A percentile compares a stretch with the other conserved stretches of the same genome.
phyloP scores from a whole-genome alignment of 1,140 invertebrate species.

The Rhopalosiphum padi region DNA sequence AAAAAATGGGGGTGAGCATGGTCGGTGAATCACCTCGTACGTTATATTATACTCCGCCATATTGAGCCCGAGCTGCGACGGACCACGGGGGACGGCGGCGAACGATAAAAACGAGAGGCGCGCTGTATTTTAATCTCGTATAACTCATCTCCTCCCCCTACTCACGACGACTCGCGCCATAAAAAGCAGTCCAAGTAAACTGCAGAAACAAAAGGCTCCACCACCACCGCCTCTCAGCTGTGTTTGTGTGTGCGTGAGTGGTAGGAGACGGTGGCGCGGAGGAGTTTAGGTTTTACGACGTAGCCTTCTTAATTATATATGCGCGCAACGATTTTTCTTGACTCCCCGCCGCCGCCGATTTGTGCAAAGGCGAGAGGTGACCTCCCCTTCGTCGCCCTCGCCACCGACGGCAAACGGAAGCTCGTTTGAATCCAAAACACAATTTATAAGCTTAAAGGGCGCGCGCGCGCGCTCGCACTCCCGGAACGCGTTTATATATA shows the following conservation, averaged over 20 bases:
- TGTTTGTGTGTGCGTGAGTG: neutral
- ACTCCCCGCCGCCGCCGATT: neutral
- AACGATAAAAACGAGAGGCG: slow-evolving; percentile 53
- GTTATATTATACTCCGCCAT: slow-evolving; percentile 38
- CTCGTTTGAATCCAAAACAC: slow-evolving; percentile 8
- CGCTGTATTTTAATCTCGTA: slow-evolving; percentile 56
- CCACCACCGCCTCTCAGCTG: neutral
- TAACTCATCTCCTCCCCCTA: slow-evolving; percentile 48
- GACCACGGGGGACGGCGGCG: neutral
- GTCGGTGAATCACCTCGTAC: too few relatives aligned
- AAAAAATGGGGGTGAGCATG: too few relatives aligned
- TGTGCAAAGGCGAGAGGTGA: slow-evolving; percentile 14
- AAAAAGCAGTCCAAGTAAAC: slow-evolving; percentile 54
- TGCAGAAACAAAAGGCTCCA: slow-evolving; percentile 38
- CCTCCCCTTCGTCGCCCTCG: neutral
- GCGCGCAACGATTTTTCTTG: slow-evolving; percentile 56
- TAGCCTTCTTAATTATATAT: slow-evolving; percentile 56
- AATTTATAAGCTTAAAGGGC: slow-evolving; percentile 33
- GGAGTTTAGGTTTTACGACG: slow-evolving; percentile 45
- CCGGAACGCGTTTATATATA: neutral
- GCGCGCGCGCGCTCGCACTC: neutral
- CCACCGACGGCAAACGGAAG: neutral
- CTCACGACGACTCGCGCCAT: slow-evolving; percentile 20
- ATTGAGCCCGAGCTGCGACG: neutral
- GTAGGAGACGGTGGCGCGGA: neutral